These are phyloP conservation scores for Saxidomus purpurata DNA, from an alignment of 1,140 invertebrate genomes.

Conservation along the genomic window DNA sequence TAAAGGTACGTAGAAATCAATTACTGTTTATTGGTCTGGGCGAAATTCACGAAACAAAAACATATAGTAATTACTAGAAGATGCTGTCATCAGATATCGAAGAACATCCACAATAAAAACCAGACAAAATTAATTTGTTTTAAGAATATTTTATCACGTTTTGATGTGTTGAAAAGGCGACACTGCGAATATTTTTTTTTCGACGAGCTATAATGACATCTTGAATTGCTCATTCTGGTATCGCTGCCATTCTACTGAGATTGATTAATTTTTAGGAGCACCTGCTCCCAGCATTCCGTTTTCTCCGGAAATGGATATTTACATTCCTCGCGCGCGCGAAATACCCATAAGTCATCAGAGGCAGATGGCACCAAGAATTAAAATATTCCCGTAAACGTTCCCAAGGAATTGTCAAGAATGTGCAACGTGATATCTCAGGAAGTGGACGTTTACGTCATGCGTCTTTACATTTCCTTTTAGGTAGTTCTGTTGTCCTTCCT, in stretches of 20 bases:
- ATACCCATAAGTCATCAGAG: neutral
- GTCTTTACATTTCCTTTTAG: neutral
- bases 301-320: neutral
- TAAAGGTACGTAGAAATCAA: neutral
- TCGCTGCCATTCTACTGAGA: neutral
- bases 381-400: neutral
- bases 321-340: neutral
- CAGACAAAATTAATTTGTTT: too few species aligned
- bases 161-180: too few species aligned
- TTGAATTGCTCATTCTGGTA: too few species aligned
- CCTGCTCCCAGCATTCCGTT: neutral
- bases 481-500: too few species aligned
- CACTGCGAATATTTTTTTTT: too few species aligned
- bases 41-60: neutral
- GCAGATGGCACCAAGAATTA: slow-evolving; percentile 7
- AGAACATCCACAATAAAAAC: too few species aligned
- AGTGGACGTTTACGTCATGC: neutral
- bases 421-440: neutral
- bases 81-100: too few species aligned
- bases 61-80: too few species aligned
- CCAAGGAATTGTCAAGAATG: neutral
- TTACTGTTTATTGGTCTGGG: neutral
- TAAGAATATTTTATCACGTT: too few species aligned
- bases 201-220: too few species aligned
- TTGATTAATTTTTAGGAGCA: neutral